Base-by-base conservation (phyloP, 2,888 invertebrate genomes). In the Euphydryas editha region DNA sequence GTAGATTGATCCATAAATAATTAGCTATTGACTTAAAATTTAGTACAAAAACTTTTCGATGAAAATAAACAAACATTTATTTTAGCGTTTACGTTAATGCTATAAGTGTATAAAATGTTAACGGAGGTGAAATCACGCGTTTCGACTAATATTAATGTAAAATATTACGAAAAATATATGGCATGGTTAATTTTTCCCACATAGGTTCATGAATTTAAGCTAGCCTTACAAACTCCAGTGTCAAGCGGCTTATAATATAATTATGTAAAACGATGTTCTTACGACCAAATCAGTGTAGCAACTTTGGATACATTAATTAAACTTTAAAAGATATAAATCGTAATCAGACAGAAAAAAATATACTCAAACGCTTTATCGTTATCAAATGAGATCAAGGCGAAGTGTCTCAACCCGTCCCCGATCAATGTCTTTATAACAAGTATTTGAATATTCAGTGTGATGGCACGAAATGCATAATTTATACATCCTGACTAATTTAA, bases 301-400 rank as follows among this genome's bases (percentile, higher is more conserved):
- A 24, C n/a, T 54, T 47, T 3, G 17, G 8, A 54, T 30, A 17
- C 17, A 47, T 36, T 46, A 59, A 59, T 17, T 49, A 24, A 39
- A 42, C 39, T 21, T 46, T 59, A 55, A 42, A 54, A 73, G 77
- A 73, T 77, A 83, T 83, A 82, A 84, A 84, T 85, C 76, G 78
- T 81, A 83, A 84, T 84, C 81, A 84, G 78, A 77, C 79, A 74
- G 73, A 72, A 73, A 60, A 72, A 77, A 66, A 75, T 74, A 75
- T 76, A 73, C 73, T 69, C 61, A 67, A 72, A 59, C 59, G 15
- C 20, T 30, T 21, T 54, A 54, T 54, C 47, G 59, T 62, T 65
- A 62, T 67, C 62, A 62, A 67, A 65, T 47, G 47, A 65, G 39
- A 67, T 65, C 65, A 61, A 62, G 59, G 65, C 59, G 56, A 67